Percentiles rank a stretch among this genome's conserved stretches.
These are phyloP conservation scores for Orius insidiosus DNA, from an alignment of 1,140 invertebrate genomes.

Conservation along the genomic window DNA sequence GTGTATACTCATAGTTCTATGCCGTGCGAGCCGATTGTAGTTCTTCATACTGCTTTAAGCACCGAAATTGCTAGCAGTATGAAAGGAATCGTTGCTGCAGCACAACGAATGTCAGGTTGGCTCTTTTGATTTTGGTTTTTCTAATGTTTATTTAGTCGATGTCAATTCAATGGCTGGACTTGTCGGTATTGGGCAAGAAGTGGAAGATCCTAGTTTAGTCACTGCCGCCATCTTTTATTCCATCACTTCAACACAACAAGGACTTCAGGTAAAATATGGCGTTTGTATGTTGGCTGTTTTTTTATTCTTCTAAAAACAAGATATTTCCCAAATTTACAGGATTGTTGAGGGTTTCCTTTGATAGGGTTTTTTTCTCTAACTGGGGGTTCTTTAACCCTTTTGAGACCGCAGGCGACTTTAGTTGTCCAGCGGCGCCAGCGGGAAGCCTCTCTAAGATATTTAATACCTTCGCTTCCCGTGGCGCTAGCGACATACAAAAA, in stretches of 20 bases:
- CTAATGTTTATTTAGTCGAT: constrained; percentile 16
- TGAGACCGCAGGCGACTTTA: too few relatives aligned
- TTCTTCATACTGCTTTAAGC: constrained; percentile 56
- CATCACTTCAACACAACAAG: constrained; percentile 54
- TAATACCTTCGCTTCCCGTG: too few relatives aligned
- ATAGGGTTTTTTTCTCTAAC: too few relatives aligned
- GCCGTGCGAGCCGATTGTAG: constrained; percentile 57
- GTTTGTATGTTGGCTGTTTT: too few relatives aligned
- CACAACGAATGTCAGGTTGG: constrained; percentile 21
- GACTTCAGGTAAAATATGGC: constrained; percentile 35
- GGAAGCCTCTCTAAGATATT: too few relatives aligned
- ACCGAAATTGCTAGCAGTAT: constrained; percentile 43
- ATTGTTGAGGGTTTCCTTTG: too few relatives aligned
- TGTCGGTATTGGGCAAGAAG: background rate
- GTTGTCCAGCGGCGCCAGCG: too few relatives aligned
- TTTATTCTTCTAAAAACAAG: too few relatives aligned
- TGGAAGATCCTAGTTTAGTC: constrained; percentile 38
- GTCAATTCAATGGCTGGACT: background rate
- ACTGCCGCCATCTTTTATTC: constrained; percentile 64
- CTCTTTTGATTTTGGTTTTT: background rate
- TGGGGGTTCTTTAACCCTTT: too few relatives aligned
- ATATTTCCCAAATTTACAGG: too few relatives aligned
- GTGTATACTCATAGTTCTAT: constrained; percentile 59
- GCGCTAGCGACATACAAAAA: too few relatives aligned
- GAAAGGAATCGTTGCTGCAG: constrained; percentile 22